Percentiles rank a stretch among this genome's conserved stretches.
Conservation (phyloP, 2,888 invertebrate genomes). For the Deilephila elpenor region DNA sequence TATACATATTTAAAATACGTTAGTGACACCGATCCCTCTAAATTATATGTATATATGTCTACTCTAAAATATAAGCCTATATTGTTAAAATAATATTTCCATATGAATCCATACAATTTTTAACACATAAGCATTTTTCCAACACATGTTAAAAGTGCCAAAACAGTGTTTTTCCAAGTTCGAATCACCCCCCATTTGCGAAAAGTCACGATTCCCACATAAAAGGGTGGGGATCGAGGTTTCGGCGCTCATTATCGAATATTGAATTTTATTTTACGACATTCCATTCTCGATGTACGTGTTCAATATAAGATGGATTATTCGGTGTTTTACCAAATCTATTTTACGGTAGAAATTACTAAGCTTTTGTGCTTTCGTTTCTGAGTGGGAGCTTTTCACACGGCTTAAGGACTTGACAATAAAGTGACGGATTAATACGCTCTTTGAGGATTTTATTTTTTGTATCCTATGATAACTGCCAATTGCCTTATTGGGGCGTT, state of each 20-base stretch:
- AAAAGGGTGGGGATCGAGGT: slow-evolving; percentile 4
- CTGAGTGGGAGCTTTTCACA: not conserved
- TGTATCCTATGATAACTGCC: not conserved
- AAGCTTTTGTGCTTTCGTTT: not conserved
- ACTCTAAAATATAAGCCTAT: too few relatives aligned
- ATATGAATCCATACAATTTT: too few relatives aligned
- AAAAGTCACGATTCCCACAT: slow-evolving; percentile 15
- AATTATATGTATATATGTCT: too few relatives aligned
- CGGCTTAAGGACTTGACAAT: not conserved
- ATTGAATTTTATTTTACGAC: slow-evolving; percentile 22
- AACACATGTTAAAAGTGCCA: not conserved
- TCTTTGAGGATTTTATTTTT: not conserved
- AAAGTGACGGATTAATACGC: not conserved
- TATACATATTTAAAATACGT: too few relatives aligned
- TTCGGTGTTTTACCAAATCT: not conserved
- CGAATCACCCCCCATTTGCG: not conserved
- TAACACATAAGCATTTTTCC: not conserved
- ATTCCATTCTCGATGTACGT: not conserved
- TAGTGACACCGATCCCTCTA: too few relatives aligned
- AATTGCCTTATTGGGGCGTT: slow-evolving; percentile 1
- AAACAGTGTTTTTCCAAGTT: not conserved
- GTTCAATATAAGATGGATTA: slow-evolving; percentile 7
- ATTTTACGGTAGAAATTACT: not conserved
- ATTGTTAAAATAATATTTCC: too few relatives aligned
- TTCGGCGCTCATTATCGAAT: slow-evolving; percentile 4